Conservation (phyloP, 2,113 vertebrate species). For the Bos indicus region DNA sequence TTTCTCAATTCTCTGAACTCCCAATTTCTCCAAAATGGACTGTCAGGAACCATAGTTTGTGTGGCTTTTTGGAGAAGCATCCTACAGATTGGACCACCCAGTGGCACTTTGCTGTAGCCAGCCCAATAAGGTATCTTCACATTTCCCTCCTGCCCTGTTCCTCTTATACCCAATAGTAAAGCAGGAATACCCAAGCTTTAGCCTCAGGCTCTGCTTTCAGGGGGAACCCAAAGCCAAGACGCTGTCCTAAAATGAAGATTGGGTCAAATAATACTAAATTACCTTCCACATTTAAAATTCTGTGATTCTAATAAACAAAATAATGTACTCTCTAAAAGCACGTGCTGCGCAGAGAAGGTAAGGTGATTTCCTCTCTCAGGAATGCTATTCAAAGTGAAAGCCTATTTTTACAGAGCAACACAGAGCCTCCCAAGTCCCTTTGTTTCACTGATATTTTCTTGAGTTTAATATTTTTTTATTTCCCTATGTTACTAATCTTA, state of each 20-base stretch:
- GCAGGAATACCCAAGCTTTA: neutral
- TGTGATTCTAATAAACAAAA: neutral
- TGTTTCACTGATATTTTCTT: neutral
- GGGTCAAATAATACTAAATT: neutral
- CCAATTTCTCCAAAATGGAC: neutral
- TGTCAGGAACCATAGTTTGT: neutral
- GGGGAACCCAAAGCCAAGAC: neutral
- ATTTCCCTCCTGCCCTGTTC: neutral
- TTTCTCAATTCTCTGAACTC: neutral
- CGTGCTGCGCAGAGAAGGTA: neutral
- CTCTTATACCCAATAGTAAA: neutral
- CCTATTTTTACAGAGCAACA: neutral
- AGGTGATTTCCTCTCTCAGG: neutral
- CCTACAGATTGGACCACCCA: neutral
- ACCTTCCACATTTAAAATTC: neutral
- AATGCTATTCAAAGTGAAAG: neutral
- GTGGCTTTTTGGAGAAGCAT: neutral
- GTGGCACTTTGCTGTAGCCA: neutral
- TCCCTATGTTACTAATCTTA: neutral
- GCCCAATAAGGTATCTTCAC: rapidly evolving
- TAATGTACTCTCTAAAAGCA: neutral
- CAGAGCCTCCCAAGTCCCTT: neutral
- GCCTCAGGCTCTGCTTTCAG: neutral
- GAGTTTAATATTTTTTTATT: neutral
- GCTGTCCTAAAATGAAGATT: neutral